Base-by-base conservation (phyloP, 2,113 vertebrate species). In the Heliornis fulica region DNA sequence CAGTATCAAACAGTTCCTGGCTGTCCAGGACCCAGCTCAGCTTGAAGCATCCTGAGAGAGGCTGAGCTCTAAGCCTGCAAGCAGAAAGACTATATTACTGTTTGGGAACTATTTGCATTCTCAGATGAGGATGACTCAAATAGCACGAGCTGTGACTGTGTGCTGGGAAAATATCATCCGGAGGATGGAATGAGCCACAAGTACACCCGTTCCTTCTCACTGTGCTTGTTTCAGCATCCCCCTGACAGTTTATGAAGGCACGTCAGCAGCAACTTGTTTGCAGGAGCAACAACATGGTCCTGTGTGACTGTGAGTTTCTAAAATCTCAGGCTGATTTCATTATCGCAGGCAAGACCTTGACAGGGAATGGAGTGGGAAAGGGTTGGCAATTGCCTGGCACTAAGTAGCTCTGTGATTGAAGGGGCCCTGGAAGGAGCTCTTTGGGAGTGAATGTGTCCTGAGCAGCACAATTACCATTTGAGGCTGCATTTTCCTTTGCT, bases 81-180 rank as follows among this genome's bases (percentile, higher is more conserved):
- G 45, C n/a, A 83, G 59, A 80, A 92, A 45, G 2, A 3, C 56
- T 45, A 7, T 34, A 16, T 60, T 90, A 83, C 87, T 0, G 0
- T 3, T 57, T 80, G 48, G 77, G 78, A 80, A n/a, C 89, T 92
- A 60, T 96, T 87, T 90, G 72, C 86, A 75, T 96, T 74, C 86
- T 97, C 83, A 96, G 80, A 93, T 94, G 86, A 87, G 86, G 53
- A 91, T 96, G 95, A 95, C 86, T 96, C 92, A 96, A 89, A 84
- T 60, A 95, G 92, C 96, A 96, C 48, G 74, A 95, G 92, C 93
- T 93, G 83, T 95, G 94, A 96, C 71, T 92, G 53, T 13, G 7
- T 92, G 89, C 76, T 78, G 89, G 86, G 91, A 94, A 94, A 93
- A 95, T 96, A 96, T 95, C 90, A 96, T 91, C 95, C 4, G 90